Conservation (phyloP, 1,140 invertebrate species). For the Tetramorium alpestre region DNA sequence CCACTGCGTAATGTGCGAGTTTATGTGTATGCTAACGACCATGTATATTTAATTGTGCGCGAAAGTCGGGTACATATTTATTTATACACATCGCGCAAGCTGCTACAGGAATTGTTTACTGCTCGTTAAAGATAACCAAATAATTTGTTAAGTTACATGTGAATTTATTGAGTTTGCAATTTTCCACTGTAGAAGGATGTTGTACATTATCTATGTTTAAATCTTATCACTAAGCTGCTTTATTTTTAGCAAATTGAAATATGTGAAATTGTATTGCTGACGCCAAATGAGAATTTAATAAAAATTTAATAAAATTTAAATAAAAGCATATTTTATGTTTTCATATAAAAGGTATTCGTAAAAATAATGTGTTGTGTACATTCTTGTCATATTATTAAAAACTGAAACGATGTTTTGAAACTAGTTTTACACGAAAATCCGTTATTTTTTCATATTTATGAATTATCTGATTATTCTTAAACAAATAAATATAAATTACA, state of each 20-base stretch:
- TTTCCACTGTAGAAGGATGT: neutral
- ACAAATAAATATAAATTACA: neutral
- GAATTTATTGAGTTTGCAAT: neutral
- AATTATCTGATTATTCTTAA: neutral
- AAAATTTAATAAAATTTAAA: slow-evolving; percentile 6
- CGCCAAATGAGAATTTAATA: slow-evolving; percentile 7
- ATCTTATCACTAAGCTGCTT: neutral
- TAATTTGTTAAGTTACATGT: slow-evolving; percentile 10
- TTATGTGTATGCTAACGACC: slow-evolving; percentile 41
- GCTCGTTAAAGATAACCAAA: slow-evolving; percentile 15
- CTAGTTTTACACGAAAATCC: neutral
- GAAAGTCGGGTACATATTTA: neutral
- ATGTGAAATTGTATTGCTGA: neutral
- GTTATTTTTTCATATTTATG: neutral
- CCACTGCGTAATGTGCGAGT: neutral
- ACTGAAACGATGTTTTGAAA: neutral
- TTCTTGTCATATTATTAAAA: neutral
- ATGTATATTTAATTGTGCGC: slow-evolving; percentile 6
- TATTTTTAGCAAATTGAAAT: neutral
- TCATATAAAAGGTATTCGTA: neutral
- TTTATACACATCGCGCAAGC: neutral
- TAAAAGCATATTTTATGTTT: neutral
- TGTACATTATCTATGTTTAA: neutral
- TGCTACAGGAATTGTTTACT: neutral
- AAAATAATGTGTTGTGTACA: neutral